A percentile compares a stretch with the other conserved stretches of the same genome.
Conservation (phyloP, 2,113 vertebrate species). For the Cygnus atratus region DNA sequence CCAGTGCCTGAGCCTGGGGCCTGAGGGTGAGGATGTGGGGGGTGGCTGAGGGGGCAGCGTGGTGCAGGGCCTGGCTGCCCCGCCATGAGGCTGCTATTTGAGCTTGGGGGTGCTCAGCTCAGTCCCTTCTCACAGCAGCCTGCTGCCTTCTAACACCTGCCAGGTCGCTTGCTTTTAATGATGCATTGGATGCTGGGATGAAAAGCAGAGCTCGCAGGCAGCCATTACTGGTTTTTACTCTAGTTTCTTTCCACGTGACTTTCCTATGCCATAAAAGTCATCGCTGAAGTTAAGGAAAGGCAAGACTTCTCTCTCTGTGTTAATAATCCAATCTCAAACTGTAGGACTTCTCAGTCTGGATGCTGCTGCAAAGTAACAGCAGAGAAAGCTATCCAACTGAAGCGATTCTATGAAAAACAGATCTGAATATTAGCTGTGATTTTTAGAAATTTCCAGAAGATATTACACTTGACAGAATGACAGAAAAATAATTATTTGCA, state of each 20-base stretch:
- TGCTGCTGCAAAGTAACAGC: background rate
- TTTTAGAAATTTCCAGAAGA: background rate
- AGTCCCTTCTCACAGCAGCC: background rate
- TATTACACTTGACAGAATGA: background rate
- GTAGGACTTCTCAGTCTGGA: background rate
- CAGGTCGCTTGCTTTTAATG: background rate
- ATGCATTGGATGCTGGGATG: background rate
- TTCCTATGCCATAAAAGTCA: background rate
- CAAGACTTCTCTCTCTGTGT: background rate
- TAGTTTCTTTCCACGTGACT: background rate
- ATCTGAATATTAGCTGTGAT: background rate
- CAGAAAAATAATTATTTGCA: background rate
- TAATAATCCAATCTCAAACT: background rate
- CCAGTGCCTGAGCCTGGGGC: background rate
- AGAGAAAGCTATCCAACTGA: background rate
- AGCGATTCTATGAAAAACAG: background rate
- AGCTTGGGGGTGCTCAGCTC: background rate
- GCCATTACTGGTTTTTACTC: background rate
- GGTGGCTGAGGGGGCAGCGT: fast-evolving
- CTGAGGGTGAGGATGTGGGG: background rate
- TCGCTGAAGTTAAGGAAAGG: background rate
- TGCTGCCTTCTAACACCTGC: background rate
- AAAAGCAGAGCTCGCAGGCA: background rate
- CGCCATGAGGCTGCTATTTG: background rate
- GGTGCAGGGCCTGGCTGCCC: background rate